phyloP scores from a whole-genome alignment of 2,797 vertebrate species.

The Enteromius mattozi region DNA sequence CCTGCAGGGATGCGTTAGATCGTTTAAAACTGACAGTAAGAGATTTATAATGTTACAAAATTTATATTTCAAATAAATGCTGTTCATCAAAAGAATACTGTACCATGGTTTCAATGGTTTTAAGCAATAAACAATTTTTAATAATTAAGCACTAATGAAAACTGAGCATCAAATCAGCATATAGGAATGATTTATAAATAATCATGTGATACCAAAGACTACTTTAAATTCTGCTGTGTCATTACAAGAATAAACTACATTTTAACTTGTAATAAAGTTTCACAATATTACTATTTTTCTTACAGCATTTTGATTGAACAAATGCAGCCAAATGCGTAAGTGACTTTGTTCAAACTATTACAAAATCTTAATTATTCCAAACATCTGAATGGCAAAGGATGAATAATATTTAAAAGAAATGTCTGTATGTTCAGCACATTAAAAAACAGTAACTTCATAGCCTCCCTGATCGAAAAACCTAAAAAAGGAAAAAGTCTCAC shows the following conservation, averaged over 20 bases:
- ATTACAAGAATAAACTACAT: neutral
- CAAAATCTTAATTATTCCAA: neutral
- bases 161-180: neutral
- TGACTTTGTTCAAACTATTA: neutral
- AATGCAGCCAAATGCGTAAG: neutral
- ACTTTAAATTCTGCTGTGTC: neutral
- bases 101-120: neutral
- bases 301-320: neutral
- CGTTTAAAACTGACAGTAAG: neutral
- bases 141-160: neutral
- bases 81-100: neutral
- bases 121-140: neutral
- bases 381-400: neutral
- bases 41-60: neutral
- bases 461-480: neutral
- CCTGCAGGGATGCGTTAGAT: neutral
- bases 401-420: neutral
- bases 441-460: neutral
- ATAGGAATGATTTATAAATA: neutral
- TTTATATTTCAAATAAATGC: neutral
- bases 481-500: constrained; percentile 53
- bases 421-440: neutral
- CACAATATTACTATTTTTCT: neutral
- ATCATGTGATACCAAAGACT: neutral
- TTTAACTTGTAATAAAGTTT: neutral